A percentile compares a stretch with the other conserved stretches of the same genome.
phyloP scores from a whole-genome alignment of 2,797 vertebrate genomes.

The Onychomys arenicola region DNA sequence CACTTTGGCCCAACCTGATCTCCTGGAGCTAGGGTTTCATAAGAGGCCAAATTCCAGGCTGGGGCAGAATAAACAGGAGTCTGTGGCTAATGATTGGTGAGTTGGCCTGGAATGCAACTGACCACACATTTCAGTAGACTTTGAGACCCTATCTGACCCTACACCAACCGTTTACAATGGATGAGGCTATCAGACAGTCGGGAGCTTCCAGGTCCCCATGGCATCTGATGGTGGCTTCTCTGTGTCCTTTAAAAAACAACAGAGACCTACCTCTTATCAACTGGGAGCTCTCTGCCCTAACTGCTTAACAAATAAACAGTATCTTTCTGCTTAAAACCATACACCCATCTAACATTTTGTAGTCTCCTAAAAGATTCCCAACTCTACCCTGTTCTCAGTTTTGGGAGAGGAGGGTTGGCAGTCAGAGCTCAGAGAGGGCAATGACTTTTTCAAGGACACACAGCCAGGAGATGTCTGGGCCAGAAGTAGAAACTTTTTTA shows the following conservation, averaged over 20 bases:
- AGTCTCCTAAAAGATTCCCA: background rate
- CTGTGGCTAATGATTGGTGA: conserved; percentile 87
- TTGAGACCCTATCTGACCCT: conserved; percentile 80
- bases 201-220: conserved; percentile 63
- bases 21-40: conserved; percentile 86
- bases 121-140: conserved; percentile 82
- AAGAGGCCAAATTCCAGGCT: conserved; percentile 89
- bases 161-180: conserved; percentile 82
- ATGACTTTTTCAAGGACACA: conserved; percentile 5
- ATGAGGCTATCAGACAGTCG: conserved; percentile 81
- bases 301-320: conserved; percentile 43
- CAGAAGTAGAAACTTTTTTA: background rate
- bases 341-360: background rate
- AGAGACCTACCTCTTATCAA: conserved; percentile 19
- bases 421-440: conserved; percentile 7
- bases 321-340: background rate
- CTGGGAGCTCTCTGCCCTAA: background rate
- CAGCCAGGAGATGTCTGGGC: background rate
- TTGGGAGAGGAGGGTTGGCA: background rate
- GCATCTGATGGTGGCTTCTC: conserved; percentile 52
- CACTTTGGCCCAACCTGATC: conserved; percentile 84
- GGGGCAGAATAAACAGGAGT: conserved; percentile 87
- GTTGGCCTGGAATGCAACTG: conserved; percentile 83
- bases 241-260: background rate
- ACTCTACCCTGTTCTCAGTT: background rate